These are phyloP conservation scores for Brachystomella parvula DNA, from an alignment of 1,140 invertebrate genomes.

Conservation along the genomic window DNA sequence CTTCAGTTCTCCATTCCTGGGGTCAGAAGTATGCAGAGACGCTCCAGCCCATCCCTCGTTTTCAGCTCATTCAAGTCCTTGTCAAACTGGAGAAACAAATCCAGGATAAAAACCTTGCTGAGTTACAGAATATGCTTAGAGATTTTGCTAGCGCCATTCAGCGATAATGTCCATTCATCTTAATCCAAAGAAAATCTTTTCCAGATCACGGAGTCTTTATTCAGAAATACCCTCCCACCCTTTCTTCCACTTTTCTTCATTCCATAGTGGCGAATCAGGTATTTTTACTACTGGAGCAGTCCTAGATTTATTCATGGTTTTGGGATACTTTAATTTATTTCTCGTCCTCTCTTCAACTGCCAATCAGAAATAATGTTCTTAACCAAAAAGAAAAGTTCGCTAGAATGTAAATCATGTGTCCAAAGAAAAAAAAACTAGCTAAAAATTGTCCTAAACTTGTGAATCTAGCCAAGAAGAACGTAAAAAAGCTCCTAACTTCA, in stretches of 20 bases:
- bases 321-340: constrained; percentile 7
- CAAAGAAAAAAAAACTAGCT: no score
- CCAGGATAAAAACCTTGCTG: constrained; percentile 35
- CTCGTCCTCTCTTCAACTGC: no score
- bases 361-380: background rate
- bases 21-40: constrained; percentile 37
- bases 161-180: constrained; percentile 22
- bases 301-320: background rate
- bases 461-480: background rate
- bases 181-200: background rate
- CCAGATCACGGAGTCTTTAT: background rate
- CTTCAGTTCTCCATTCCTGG: constrained; percentile 33
- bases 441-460: background rate
- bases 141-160: constrained; percentile 37
- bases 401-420: background rate
- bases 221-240: background rate
- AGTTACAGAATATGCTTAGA: constrained; percentile 35
- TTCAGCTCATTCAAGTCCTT: constrained; percentile 35
- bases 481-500: constrained; percentile 6
- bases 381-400: background rate
- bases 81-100: constrained; percentile 32
- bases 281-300: background rate
- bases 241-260: background rate
- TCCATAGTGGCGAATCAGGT: no score
- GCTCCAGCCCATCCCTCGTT: constrained; percentile 30